phyloP scores from a whole-genome alignment of 2,888 invertebrate genomes.

The Brachycybe producta region DNA sequence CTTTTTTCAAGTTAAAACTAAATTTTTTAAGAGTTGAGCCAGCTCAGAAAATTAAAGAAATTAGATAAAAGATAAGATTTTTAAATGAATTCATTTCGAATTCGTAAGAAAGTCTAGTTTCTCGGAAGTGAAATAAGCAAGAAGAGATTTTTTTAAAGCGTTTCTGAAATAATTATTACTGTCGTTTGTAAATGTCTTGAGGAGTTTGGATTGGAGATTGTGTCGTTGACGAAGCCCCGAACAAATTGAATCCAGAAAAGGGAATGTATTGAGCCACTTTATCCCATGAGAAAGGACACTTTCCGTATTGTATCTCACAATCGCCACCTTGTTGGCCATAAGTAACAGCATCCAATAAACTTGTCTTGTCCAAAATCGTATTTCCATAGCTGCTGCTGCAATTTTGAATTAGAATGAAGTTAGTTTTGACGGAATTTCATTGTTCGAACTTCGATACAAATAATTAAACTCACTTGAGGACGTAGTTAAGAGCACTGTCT shows the following conservation, averaged over 20 bases:
- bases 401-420: neutral
- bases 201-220: neutral
- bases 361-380: constrained; percentile 6
- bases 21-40: too few species aligned
- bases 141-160: too few species aligned
- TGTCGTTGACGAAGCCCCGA: neutral
- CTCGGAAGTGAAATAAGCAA: too few species aligned
- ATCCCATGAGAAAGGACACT: constrained; percentile 17
- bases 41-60: too few species aligned
- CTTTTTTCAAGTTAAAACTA: too few species aligned
- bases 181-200: too few species aligned
- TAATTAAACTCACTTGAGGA: constrained; percentile 7
- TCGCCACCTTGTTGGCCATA: constrained; percentile 6
- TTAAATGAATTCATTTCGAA: too few species aligned
- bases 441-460: neutral
- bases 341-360: constrained; percentile 12
- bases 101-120: too few species aligned
- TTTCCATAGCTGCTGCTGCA: constrained; percentile 15
- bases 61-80: too few species aligned
- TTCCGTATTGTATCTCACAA: constrained; percentile 15
- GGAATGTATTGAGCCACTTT: constrained; percentile 14
- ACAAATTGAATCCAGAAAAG: neutral
- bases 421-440: neutral
- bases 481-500: constrained; percentile 7
- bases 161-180: too few species aligned